These are phyloP conservation scores for Nycticebus coucang DNA, from an alignment of 2,113 vertebrate species.

Conservation along the genomic window DNA sequence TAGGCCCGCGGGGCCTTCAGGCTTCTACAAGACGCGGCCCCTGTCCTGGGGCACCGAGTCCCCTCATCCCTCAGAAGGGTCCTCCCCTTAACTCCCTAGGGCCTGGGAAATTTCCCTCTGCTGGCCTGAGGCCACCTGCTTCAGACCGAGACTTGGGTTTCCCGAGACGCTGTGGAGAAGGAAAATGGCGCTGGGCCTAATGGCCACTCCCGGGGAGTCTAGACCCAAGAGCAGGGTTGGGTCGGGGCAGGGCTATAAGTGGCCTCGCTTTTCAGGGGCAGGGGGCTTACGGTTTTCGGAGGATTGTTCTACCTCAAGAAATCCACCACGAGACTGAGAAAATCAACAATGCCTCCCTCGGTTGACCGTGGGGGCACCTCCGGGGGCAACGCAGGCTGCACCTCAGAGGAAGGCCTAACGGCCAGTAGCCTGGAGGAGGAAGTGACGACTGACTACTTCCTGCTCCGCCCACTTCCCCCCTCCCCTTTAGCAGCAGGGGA, in stretches of 20 bases:
- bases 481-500: accelerated
- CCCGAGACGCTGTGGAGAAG: accelerated
- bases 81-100: no score
- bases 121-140: not conserved
- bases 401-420: no score
- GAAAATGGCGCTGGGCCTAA: not conserved
- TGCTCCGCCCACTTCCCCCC: accelerated
- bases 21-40: no score
- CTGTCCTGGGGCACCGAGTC: no score
- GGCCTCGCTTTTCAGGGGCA: not conserved
- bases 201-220: not conserved
- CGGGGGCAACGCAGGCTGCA: no score
- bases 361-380: accelerated
- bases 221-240: accelerated
- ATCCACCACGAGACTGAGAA: not conserved
- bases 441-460: not conserved
- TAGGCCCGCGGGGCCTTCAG: not conserved
- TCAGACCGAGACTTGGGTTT: not conserved
- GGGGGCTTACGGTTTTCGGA: accelerated
- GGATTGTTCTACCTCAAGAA: no score
- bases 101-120: not conserved
- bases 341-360: accelerated
- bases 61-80: no score
- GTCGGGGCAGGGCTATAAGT: accelerated
- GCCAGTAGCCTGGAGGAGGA: accelerated